Base-by-base conservation (phyloP, 2,888 invertebrate species). In the Meghimatium bilineatum region DNA sequence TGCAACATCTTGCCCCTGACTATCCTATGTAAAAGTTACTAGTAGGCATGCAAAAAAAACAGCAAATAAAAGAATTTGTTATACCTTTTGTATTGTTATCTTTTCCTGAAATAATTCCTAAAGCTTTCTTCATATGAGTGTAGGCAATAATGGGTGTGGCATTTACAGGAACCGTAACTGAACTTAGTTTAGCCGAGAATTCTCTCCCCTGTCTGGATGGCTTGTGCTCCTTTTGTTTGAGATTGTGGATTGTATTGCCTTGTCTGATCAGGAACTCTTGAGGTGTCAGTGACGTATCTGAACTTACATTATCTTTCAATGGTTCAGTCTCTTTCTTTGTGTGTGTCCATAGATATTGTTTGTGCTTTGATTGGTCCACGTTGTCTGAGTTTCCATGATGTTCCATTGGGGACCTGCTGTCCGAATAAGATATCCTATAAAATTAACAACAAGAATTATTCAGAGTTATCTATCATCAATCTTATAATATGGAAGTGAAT, bases 121-220 rank as follows among this genome's bases (percentile, higher is more conserved):
- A 66, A 29, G 89, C 86, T 75, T 89, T 90, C 83, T 90, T 92
- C 78, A 92, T 87, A 85, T 92, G 89, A 34, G 89, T 85, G 82
- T 92, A 92, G 26, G 92, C 91, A 82, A 88, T 87, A 44, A 92
- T 90, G 80, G 91, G 91, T 72, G 89, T 90, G 5, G 88, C 84
- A 82, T 90, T 90, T 1, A 89, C 89, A 36, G 91, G 89, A 63
- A 88, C 86, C 85, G 87, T 89, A 29, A 66, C 82, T 74, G 85
- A 49, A 52, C 87, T 87, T 5, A 86, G 85, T 75, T 87, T 88
- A 12, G 86, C 88, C 81, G 89, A 88, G 17, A 85, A 74, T 77
- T 89, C 89, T 67, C 89, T 84, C 71, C 86, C 85, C 72, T 86
- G 87, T 49, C 66, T 85, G 1, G 81, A 80, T 14, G 80, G 71